These are phyloP conservation scores for Sesamia nonagrioides DNA, from an alignment of 1,140 invertebrate species.

Conservation along the genomic window DNA sequence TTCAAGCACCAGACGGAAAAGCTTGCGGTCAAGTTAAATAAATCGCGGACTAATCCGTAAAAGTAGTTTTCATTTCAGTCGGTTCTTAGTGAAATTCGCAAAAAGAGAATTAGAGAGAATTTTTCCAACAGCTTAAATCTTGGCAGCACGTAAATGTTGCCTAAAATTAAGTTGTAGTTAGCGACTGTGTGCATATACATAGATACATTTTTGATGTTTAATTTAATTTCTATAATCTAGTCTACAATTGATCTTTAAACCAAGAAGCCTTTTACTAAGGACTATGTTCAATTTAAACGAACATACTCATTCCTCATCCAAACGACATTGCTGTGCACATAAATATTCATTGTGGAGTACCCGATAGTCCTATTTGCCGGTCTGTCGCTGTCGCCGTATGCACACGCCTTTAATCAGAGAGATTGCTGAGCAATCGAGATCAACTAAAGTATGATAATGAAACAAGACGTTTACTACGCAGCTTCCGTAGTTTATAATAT, in stretches of 20 bases:
- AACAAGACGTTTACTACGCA: slow-evolving; percentile 53
- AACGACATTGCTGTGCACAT: slow-evolving; percentile 68
- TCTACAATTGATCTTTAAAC: neutral
- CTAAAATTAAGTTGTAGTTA: too few species aligned
- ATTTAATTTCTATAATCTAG: too few species aligned
- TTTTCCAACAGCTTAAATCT: too few species aligned
- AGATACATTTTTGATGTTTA: too few species aligned
- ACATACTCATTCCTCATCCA: slow-evolving; percentile 68
- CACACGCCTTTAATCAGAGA: slow-evolving; percentile 73
- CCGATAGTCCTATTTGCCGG: slow-evolving; percentile 76
- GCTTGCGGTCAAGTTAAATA: slow-evolving; percentile 33
- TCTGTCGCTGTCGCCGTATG: slow-evolving; percentile 67
- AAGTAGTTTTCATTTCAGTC: slow-evolving; percentile 16
- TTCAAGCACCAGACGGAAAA: neutral
- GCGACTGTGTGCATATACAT: too few species aligned
- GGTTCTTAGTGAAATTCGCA: neutral
- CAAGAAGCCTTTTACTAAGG: neutral
- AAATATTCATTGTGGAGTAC: slow-evolving; percentile 76
- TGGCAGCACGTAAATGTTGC: too few species aligned
- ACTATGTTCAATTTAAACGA: slow-evolving; percentile 34
- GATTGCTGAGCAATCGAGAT: slow-evolving; percentile 76
- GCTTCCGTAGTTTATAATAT: neutral
- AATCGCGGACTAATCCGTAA: slow-evolving; percentile 7
- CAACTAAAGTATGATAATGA: slow-evolving; percentile 71
- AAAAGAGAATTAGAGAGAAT: too few species aligned